Conservation (phyloP, 2,888 invertebrate species). For the Clunio marinus region DNA sequence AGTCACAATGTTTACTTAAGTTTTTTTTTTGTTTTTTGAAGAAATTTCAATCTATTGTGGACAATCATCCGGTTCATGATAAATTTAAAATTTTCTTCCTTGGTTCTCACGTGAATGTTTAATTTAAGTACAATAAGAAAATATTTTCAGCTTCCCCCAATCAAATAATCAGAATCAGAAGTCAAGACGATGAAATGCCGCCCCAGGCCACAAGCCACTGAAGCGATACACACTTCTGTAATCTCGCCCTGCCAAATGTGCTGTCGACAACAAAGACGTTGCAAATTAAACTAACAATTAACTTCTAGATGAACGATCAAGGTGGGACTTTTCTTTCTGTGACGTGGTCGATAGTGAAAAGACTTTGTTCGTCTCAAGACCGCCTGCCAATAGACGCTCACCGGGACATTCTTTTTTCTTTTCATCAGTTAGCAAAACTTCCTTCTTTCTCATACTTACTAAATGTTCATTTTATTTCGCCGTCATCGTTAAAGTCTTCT, state of each 20-base stretch:
- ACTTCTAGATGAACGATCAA: constrained; percentile 23
- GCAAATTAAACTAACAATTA: constrained; percentile 39
- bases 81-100: too few relatives aligned
- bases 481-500: too few relatives aligned
- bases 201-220: constrained; percentile 35
- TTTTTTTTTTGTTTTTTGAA: too few relatives aligned
- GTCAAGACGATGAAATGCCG: constrained; percentile 15
- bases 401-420: neutral
- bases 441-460: neutral
- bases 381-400: constrained; percentile 22
- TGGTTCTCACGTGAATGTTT: too few relatives aligned
- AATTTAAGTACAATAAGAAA: too few relatives aligned
- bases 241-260: constrained; percentile 7
- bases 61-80: too few relatives aligned
- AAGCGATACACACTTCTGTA: constrained; percentile 37
- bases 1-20: neutral
- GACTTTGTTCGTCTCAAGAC: constrained; percentile 13
- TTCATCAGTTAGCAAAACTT: neutral
- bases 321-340: constrained; percentile 28
- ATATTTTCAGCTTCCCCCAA: too few relatives aligned
- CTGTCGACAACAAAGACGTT: constrained; percentile 28
- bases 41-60: too few relatives aligned
- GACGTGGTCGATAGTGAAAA: neutral
- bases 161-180: too few relatives aligned
- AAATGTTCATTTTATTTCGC: constrained; percentile 31